Evolutionary conservation across 2,797 vertebrate genomes (phyloP), one percentile per base, ranked within the genome.

Genomic region (Sorex maritimensis): DNA sequence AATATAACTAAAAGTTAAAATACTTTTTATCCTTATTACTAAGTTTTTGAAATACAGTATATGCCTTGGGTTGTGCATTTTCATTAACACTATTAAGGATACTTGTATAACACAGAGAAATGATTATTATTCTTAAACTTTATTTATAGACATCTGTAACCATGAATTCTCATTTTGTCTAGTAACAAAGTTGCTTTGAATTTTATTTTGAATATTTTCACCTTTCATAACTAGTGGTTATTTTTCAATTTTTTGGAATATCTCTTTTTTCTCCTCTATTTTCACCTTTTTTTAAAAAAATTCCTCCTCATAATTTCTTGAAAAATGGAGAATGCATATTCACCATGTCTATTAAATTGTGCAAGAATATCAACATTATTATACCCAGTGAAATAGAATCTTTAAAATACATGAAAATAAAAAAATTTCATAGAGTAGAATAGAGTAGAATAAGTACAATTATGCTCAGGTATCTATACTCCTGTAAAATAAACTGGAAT

Each of bases 81-180:
- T 90, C 8, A 17, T 38, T 24, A 65, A 77, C 2, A 78, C 17
- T 69, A 7, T 73, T 73, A 91, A 81, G 28, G 75, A 41, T 79
- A 24, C 2, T 71, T 55, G 0, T 9, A 34, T 38, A 71, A 61
- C 6, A 26, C 6, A 86, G 11, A 77, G 34, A 21, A 63, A 41
- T 61, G 74, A 91, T 52, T 79, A 86, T 38, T 44, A n/a, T 61
- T 0, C 2, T 58, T 92, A 78, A 95, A 4, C 9, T 28, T 61
- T 84, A 26, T 69, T 88, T 74, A 23, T 63, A 79, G 78, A 49
- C 77, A 19, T 75, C 23, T 83, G 4, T 52, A 69, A 87, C 19
- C 13, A 73, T n/a, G 38, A 80, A 68, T 14, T 17, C 2, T 74
- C 72, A 84, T n/a, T 86, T 38, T 84, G 30, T 2, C 28, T 41